A percentile compares a stretch with the other conserved stretches of the same genome.
Conservation (phyloP, 2,888 invertebrate genomes). For the Sicus ferrugineus region DNA sequence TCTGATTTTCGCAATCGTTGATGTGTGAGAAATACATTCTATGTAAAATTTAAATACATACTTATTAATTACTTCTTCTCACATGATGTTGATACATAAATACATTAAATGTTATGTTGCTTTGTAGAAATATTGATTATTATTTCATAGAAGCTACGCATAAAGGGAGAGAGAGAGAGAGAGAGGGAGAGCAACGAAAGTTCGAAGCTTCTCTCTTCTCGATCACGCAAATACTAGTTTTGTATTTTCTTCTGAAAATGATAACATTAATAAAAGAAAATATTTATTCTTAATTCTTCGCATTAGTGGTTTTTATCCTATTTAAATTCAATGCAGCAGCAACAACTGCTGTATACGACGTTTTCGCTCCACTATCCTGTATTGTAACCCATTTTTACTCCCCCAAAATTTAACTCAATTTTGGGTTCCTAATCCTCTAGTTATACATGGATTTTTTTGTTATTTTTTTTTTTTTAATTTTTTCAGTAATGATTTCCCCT, state of each 20-base stretch:
- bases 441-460: constrained; percentile 5
- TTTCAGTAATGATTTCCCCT: neutral
- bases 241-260: neutral
- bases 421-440: neutral
- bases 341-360: neutral
- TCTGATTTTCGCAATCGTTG: constrained; percentile 21
- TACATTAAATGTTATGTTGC: neutral
- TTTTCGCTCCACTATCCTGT: neutral
- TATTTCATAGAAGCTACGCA: neutral
- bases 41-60: constrained; percentile 3
- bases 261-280: constrained; percentile 5
- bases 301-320: neutral
- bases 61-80: neutral
- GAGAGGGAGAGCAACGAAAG: neutral
- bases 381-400: neutral
- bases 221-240: constrained; percentile 1
- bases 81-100: neutral
- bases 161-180: neutral
- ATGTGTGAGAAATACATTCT: constrained; percentile 1
- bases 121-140: neutral
- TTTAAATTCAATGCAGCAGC: constrained; percentile 5
- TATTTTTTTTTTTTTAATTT: neutral
- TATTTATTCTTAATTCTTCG: neutral
- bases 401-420: neutral
- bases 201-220: neutral